Base-by-base conservation (phyloP, 2,888 invertebrate genomes). In the Lepidochitona cinerea region DNA sequence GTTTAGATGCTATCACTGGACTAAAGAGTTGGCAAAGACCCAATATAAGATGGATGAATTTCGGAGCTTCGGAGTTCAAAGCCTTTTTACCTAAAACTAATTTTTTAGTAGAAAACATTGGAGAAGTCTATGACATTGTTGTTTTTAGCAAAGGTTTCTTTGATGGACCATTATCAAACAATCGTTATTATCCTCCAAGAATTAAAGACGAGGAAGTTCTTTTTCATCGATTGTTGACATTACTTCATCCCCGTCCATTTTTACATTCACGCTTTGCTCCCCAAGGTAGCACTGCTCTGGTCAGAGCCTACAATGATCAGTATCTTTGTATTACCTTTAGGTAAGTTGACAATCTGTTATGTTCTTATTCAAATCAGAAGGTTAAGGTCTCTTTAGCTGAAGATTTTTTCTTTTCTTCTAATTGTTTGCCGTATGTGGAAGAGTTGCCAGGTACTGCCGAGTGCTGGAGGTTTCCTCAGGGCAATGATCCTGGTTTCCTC, bases 241-340 rank as follows among this genome's bases (percentile, higher is more conserved):
- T 87, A 83, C 88, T 91, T 77, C 91, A 91, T 78, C 85, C 86
- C 7, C 81, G 84, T 3, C 88, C 89, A 12, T 90, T 90, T 73
- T 74, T 91, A n/a, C 65, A 81, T 26, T 80, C 83, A 29, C 75
- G 90, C 41, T 90, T 89, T 76, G 80, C 82, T 12, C 89, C 90
- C 0, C 83, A 86, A 65, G 89, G 90, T 1, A 78, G 80, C 23
- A 78, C 84, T 18, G 89, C 86, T 4, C 78, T 81, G 70, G 79
- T 90, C 3, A 75, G 89, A 36, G 89, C 89, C 2, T 78, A 76
- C 71, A 89, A 85, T 79, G 79, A 85, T 5, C 70, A 85, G 37
- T 87, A 79, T 69, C 68, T 89, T 2, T 88, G 89, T 36, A 87
- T 90, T 64, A 80, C 84, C 7, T 89, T 89, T 81, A 88, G 90